Conservation (phyloP, 2,113 vertebrate species). For the Apteryx mantelli region DNA sequence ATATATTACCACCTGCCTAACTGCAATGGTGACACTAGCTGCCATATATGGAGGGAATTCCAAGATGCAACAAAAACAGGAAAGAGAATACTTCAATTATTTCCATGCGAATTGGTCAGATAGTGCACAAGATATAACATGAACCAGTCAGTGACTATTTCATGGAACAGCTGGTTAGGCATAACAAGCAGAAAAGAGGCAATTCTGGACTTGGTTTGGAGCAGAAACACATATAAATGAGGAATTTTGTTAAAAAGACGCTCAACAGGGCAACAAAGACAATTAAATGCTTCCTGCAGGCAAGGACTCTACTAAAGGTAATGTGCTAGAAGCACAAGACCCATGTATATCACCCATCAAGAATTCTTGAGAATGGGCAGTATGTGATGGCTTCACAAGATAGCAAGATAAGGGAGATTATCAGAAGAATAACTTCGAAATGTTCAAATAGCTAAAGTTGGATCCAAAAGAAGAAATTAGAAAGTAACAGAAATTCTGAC, state of each 20-base stretch:
- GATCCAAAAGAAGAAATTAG: conserved; percentile 12
- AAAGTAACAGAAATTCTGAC: conserved; percentile 22
- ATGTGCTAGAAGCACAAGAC: conserved; percentile 14
- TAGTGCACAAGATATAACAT: neutral
- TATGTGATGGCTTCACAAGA: conserved; percentile 13
- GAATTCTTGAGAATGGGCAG: conserved; percentile 4
- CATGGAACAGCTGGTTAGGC: neutral
- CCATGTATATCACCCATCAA: neutral
- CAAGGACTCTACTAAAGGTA: neutral
- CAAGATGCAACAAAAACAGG: neutral
- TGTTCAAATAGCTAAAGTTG: conserved; percentile 15
- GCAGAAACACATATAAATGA: neutral
- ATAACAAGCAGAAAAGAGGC: conserved; percentile 1
- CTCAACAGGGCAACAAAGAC: neutral
- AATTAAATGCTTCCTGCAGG: conserved; percentile 33
- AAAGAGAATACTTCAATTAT: neutral
- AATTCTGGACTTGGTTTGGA: neutral
- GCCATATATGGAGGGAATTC: neutral
- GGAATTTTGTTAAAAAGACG: neutral
- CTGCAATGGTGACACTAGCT: neutral
- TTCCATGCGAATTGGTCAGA: neutral
- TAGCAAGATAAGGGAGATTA: conserved; percentile 1
- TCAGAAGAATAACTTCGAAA: conserved; percentile 48
- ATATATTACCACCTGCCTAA: neutral
- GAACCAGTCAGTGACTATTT: neutral